Percentiles rank a stretch among this genome's conserved stretches.
These are phyloP conservation scores for Campoletis sonorensis DNA, from an alignment of 1,140 invertebrate species.

Conservation along the genomic window DNA sequence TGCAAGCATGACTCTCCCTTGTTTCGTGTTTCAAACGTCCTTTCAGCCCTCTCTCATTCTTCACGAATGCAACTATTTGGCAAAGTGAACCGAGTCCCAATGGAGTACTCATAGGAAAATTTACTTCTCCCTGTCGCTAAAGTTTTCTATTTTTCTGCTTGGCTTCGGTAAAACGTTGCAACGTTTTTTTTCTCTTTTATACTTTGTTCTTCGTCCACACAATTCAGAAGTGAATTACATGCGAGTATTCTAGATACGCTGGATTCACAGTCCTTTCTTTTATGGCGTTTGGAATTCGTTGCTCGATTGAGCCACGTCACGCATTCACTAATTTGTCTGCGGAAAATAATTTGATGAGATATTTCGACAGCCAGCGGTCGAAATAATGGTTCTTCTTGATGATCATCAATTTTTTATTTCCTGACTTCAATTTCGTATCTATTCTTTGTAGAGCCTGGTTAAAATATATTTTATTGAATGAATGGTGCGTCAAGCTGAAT, in stretches of 20 bases:
- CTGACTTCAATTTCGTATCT: no score
- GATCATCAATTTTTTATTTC: no score
- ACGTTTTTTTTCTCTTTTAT: background rate
- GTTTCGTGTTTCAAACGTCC: conserved; percentile 18
- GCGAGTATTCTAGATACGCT: background rate
- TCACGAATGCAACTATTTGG: conserved; percentile 19
- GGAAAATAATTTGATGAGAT: no score
- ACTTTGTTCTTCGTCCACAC: background rate
- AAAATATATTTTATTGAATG: no score
- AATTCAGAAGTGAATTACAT: background rate
- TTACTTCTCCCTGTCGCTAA: background rate
- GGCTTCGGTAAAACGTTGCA: background rate
- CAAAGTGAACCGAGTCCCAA: conserved; percentile 24
- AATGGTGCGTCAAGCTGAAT: no score
- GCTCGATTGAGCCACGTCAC: background rate
- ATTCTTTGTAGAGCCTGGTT: no score
- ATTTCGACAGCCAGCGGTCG: no score
- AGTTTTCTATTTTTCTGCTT: background rate
- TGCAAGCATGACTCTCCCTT: conserved; percentile 3
- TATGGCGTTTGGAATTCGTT: background rate
- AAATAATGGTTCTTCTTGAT: no score
- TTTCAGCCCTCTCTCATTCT: background rate
- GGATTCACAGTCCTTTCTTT: background rate
- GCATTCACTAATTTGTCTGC: background rate
- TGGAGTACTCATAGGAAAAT: conserved; percentile 19